phyloP scores from a whole-genome alignment of 2,113 vertebrate species.

The Strix aluco region DNA sequence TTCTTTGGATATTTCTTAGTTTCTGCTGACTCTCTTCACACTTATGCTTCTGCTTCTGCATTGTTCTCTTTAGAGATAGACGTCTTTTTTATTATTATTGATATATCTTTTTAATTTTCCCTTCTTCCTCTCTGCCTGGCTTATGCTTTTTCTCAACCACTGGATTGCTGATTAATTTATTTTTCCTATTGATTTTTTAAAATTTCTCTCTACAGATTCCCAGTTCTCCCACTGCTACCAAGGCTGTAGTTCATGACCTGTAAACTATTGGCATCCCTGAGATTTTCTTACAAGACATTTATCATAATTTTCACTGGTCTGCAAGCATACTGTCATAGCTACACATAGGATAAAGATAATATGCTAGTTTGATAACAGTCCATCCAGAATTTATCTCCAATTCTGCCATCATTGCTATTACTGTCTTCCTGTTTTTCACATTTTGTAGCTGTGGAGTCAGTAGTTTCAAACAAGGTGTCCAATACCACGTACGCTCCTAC shows the following conservation, averaged over 20 bases:
- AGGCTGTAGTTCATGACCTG: neutral
- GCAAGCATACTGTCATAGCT: neutral
- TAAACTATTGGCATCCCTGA: neutral
- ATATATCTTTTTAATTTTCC: neutral
- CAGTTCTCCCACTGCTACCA: neutral
- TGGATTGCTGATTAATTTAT: neutral
- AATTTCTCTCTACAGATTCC: neutral
- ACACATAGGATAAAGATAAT: neutral
- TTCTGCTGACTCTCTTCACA: neutral
- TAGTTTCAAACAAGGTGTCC: neutral
- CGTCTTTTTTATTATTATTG: neutral
- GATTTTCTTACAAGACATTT: neutral
- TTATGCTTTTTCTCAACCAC: neutral
- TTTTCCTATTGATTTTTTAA: neutral
- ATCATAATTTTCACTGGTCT: neutral
- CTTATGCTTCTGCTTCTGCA: neutral
- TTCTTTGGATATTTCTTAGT: neutral
- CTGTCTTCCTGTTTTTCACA: neutral
- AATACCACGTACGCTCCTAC: fast-evolving
- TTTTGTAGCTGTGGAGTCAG: neutral
- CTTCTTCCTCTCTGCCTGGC: neutral
- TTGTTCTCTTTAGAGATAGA: neutral
- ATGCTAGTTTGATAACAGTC: neutral
- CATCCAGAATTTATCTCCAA: neutral
- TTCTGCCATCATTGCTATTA: neutral